These are phyloP conservation scores for Microcaecilia unicolor DNA, from an alignment of 2,797 vertebrate species.

Conservation along the genomic window DNA sequence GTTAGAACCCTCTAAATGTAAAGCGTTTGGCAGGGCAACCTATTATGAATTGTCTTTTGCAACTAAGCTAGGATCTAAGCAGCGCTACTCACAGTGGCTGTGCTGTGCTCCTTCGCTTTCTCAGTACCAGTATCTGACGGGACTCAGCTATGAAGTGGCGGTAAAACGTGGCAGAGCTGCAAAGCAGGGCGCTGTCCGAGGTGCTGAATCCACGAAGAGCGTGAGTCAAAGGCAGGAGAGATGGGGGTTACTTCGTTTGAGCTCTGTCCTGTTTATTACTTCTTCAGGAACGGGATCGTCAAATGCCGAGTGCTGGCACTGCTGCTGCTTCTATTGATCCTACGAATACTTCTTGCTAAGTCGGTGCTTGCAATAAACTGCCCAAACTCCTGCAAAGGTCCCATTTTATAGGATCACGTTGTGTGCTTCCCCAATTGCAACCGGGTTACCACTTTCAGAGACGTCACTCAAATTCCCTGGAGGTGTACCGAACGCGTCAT, in stretches of 20 bases:
- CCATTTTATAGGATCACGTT: constrained; percentile 81
- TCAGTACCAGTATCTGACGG: too few relatives aligned
- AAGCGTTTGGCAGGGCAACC: too few relatives aligned
- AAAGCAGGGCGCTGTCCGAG: constrained; percentile 41
- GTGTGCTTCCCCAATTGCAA: constrained; percentile 49
- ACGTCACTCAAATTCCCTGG: constrained; percentile 75
- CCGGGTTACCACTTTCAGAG: constrained; percentile 62
- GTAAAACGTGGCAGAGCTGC: too few relatives aligned
- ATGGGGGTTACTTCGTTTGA: background rate
- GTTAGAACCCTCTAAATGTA: too few relatives aligned
- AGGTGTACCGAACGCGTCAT: constrained; percentile 54
- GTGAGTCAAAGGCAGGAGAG: too few relatives aligned
- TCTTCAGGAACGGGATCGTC: too few relatives aligned
- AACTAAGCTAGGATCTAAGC: too few relatives aligned
- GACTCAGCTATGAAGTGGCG: too few relatives aligned
- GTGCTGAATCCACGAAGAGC: constrained; percentile 46
- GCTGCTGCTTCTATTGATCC: background rate
- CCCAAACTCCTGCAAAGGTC: constrained; percentile 50
- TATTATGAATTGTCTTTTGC: too few relatives aligned
- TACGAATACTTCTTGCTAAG: constrained; percentile 5
- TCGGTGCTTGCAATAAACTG: constrained; percentile 42
- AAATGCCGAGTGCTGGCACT: background rate
- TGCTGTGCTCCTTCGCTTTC: too few relatives aligned
- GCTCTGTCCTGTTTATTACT: background rate
- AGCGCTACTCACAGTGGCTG: too few relatives aligned